Evolutionary conservation across 2,888 invertebrate species (phyloP), one percentile per base, ranked within the genome.

Genomic region (Scaptomyza parva): DNA sequence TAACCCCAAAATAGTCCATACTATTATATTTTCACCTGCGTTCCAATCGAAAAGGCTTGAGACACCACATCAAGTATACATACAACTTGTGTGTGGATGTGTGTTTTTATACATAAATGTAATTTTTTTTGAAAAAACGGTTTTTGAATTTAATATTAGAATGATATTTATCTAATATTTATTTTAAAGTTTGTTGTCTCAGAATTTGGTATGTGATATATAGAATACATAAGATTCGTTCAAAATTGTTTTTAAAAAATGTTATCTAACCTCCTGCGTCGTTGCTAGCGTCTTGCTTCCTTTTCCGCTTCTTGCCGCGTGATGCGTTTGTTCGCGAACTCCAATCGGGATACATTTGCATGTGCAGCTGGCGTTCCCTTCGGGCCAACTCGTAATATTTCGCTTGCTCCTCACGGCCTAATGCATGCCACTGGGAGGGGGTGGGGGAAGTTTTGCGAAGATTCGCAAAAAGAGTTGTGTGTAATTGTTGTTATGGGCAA

Each of bases 321-420:
- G 99, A 98, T 95, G 99, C 98, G 95, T 99, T 99, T 93, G 99
- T 96, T 93, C 99, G 98, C 94, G 97, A 97, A 94, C 97, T 97
- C 99, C 99, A 99, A 94, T 98, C 98, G 92, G 99, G 99, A 95
- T 99, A 98, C 94, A 98, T 96, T 95, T 98, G 97, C 96, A 97
- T 96, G 94, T 99, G 99, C 93, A 98, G 96, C 94, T 99, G 98
- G 93, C 98, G 96, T 94, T 99, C 99, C 93, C 98, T 96, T 93
- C 98, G 95, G 92, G 99, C 98, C 96, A 98, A 95, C 94, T 98
- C 98, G 95, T 99, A 99, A 96, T 99, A 99, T 94, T 98, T 98
- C 93, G 98, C 97, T 94, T 99, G 99, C 94, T 99, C 98, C 93
- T 98, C 97, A 93, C 98, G 96, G 93, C 98, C 97, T 94, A 99